Conservation (phyloP, 2,888 invertebrate genomes). For the Strigamia maritima region DNA sequence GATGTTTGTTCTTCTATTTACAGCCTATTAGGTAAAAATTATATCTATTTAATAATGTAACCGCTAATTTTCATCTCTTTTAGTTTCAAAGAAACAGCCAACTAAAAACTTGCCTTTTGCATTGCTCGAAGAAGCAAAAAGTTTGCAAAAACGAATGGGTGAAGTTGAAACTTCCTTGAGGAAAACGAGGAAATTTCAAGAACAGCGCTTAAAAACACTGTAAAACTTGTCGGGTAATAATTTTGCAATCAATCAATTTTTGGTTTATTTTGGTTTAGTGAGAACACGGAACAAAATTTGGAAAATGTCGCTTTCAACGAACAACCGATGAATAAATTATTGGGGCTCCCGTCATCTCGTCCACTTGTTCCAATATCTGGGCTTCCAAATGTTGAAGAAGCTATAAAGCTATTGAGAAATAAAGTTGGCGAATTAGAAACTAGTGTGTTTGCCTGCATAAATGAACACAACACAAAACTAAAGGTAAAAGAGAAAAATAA, state of each 20-base stretch:
- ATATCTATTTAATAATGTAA: no score
- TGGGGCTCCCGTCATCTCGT: neutral
- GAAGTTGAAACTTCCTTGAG: neutral
- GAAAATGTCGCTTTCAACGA: neutral
- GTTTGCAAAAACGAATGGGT: neutral
- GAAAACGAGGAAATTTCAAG: neutral
- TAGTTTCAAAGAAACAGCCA: neutral
- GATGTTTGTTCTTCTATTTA: neutral
- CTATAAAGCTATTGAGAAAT: neutral
- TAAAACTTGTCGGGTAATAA: neutral
- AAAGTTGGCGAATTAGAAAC: conserved; percentile 1
- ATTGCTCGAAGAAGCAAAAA: neutral
- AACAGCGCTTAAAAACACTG: neutral
- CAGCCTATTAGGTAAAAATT: neutral
- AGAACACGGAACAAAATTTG: neutral
- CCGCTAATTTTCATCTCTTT: neutral
- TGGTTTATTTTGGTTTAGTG: neutral
- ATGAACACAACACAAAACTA: neutral
- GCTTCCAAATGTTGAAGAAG: neutral
- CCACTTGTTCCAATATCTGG: neutral
- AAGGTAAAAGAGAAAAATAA: neutral
- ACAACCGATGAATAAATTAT: neutral
- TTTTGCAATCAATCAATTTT: neutral
- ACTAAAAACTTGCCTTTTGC: neutral
- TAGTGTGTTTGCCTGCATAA: neutral